Evolutionary conservation across 2,888 invertebrate genomes (phyloP).

Genomic region (Eueremaeus valkanovi): DNA sequence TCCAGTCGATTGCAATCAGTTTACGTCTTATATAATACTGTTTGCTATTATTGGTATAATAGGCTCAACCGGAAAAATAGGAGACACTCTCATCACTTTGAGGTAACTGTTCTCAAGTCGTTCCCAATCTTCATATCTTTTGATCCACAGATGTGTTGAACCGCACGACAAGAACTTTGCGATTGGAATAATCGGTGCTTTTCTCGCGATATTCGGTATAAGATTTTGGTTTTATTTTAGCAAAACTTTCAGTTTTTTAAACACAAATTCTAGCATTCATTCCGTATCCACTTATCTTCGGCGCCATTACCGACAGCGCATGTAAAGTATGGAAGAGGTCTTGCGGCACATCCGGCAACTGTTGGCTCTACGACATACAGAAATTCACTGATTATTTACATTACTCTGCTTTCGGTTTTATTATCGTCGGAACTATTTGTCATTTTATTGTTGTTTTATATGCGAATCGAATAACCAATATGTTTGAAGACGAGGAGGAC

Average conservation of each 20-base stretch:
- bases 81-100: conserved; percentile 59
- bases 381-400: conserved; percentile 46
- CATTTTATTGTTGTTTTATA: conserved; percentile 43
- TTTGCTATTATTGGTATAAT: conserved; percentile 57
- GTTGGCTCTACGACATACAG: conserved; percentile 48
- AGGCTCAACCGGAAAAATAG: conserved; percentile 64
- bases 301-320: conserved; percentile 45
- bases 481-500: conserved; percentile 39
- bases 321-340: conserved; percentile 46
- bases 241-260: background rate
- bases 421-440: conserved; percentile 42
- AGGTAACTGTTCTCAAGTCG: too few relatives aligned
- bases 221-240: background rate
- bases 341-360: conserved; percentile 46
- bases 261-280: conserved; percentile 44
- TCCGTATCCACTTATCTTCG: conserved; percentile 47
- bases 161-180: conserved; percentile 47
- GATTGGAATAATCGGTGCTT: conserved; percentile 37
- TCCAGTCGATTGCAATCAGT: conserved; percentile 58
- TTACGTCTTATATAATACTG: conserved; percentile 50
- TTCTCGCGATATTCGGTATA: too few relatives aligned
- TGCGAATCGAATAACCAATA: conserved; percentile 32
- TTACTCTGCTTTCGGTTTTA: conserved; percentile 43
- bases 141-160: conserved; percentile 47
- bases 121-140: too few relatives aligned